Percentiles rank a stretch among this genome's conserved stretches.
Evolutionary conservation across 2,888 invertebrate genomes (phyloP).

Genomic region (Chaetoderma sp.): DNA sequence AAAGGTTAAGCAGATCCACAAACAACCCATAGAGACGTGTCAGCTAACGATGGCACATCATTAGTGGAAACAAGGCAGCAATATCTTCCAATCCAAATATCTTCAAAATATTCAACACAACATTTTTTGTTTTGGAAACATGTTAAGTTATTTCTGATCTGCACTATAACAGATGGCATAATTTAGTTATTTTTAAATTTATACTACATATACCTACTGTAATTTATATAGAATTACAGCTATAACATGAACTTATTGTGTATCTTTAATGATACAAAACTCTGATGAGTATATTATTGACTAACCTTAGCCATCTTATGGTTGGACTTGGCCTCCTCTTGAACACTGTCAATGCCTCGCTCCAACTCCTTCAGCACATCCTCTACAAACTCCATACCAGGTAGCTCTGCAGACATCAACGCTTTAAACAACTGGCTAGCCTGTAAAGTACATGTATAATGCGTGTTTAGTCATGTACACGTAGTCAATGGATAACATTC

Average conservation of each 20-base stretch:
- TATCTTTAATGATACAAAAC: not conserved
- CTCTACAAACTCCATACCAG: constrained; percentile 82
- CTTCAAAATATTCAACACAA: too few relatives aligned
- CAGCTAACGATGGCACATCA: too few relatives aligned
- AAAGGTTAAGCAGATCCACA: too few relatives aligned
- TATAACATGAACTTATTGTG: not conserved
- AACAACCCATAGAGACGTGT: too few relatives aligned
- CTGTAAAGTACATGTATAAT: constrained; percentile 70
- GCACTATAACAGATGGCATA: too few relatives aligned
- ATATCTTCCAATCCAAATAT: too few relatives aligned
- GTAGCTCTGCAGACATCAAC: constrained; percentile 79
- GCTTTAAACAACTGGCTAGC: constrained; percentile 87
- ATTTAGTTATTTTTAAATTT: too few relatives aligned
- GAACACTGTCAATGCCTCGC: constrained; percentile 79
- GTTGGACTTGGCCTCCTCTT: constrained; percentile 82
- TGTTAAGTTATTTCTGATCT: too few relatives aligned
- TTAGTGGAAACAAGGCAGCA: too few relatives aligned
- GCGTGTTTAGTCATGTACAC: too few relatives aligned
- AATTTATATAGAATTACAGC: not conserved
- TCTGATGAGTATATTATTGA: not conserved
- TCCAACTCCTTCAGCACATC: constrained; percentile 84
- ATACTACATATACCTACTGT: too few relatives aligned
- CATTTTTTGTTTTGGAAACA: too few relatives aligned
- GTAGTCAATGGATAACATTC: not conserved
- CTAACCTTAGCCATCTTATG: constrained; percentile 90